Conservation (phyloP, 2,888 invertebrate genomes). For the Leptopterna dolabrata region DNA sequence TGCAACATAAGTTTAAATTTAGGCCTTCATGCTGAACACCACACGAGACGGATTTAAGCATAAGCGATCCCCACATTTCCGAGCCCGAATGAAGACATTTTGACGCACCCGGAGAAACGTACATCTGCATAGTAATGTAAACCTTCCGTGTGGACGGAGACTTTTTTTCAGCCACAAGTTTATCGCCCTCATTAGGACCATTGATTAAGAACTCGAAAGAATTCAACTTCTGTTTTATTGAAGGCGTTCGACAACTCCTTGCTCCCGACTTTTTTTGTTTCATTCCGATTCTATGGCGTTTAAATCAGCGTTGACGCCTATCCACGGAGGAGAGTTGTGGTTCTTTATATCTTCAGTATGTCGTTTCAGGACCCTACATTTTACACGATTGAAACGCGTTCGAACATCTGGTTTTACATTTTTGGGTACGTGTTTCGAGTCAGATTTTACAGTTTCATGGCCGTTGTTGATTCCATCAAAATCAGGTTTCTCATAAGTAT, state of each 20-base stretch:
- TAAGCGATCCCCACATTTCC: neutral
- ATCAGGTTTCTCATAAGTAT: too few species aligned
- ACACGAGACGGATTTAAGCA: neutral
- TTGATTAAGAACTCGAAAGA: constrained; percentile 33
- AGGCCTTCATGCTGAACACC: too few species aligned
- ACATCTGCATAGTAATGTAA: constrained; percentile 13
- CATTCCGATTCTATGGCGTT: neutral
- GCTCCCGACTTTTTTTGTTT: neutral
- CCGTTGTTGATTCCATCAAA: neutral
- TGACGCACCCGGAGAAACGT: neutral
- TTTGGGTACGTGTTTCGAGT: neutral
- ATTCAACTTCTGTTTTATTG: constrained; percentile 45
- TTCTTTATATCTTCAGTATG: neutral
- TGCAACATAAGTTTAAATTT: too few species aligned
- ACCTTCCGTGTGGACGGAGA: neutral
- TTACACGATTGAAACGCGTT: neutral
- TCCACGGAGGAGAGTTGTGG: neutral
- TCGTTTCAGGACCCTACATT: neutral
- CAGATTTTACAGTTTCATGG: neutral
- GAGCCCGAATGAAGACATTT: neutral
- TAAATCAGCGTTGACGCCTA: neutral
- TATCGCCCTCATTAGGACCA: constrained; percentile 42
- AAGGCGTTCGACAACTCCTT: constrained; percentile 22
- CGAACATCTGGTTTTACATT: neutral
- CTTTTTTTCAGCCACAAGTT: constrained; percentile 14